These are phyloP conservation scores for Eumaeus atala DNA, from an alignment of 1,140 invertebrate species.

Conservation along the genomic window DNA sequence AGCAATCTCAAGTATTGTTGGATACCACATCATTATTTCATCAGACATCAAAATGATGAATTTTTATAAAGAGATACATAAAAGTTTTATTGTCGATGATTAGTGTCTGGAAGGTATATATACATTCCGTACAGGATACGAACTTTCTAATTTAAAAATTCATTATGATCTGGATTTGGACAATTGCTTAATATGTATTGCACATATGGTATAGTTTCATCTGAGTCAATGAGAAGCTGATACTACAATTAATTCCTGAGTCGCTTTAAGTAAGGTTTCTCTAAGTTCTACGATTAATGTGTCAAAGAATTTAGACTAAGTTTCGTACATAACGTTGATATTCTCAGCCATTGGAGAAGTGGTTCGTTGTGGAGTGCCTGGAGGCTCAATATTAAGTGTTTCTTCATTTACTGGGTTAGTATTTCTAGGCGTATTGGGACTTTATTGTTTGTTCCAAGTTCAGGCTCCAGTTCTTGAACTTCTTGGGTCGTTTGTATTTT, in stretches of 20 bases:
- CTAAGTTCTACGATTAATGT: slow-evolving; percentile 14
- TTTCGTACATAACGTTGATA: no score
- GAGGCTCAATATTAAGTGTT: no score
- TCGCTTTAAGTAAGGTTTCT: slow-evolving; percentile 5
- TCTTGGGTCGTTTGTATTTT: neutral
- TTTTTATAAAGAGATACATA: slow-evolving; percentile 26
- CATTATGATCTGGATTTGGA: neutral
- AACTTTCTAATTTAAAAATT: slow-evolving; percentile 21
- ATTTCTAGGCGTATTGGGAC: no score
- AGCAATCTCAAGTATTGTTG: slow-evolving; percentile 14
- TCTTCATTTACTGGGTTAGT: no score
- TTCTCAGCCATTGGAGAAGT: no score
- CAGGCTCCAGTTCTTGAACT: slow-evolving; percentile 20
- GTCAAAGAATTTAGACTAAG: slow-evolving; percentile 3
- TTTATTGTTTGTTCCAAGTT: no score
- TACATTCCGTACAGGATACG: no score
- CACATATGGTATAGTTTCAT: slow-evolving; percentile 23
- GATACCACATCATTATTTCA: slow-evolving; percentile 2
- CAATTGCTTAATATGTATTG: slow-evolving; percentile 15
- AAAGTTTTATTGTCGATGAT: slow-evolving; percentile 20
- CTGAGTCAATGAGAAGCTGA: slow-evolving; percentile 23
- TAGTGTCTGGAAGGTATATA: slow-evolving; percentile 11
- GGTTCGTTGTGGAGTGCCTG: no score
- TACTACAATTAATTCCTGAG: slow-evolving; percentile 14
- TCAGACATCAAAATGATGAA: slow-evolving; percentile 25